These are phyloP conservation scores for Cantharis rustica DNA, from an alignment of 2,888 invertebrate species.

Conservation along the genomic window DNA sequence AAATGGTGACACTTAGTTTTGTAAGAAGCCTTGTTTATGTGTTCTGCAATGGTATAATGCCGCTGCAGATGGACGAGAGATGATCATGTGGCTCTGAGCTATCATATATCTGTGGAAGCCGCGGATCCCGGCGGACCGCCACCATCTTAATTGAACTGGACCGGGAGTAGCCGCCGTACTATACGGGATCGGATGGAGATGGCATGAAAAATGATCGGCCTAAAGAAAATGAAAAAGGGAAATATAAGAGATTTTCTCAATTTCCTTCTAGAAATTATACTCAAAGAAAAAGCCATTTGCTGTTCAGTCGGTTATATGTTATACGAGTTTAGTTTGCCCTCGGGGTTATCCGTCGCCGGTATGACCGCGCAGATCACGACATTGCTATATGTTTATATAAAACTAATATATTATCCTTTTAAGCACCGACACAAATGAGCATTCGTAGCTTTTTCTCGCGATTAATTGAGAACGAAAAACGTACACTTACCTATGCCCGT, in stretches of 20 bases:
- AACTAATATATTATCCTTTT: conserved; percentile 31
- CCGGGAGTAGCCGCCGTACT: conserved; percentile 44
- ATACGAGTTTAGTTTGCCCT: conserved; percentile 38
- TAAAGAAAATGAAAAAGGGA: conserved; percentile 56
- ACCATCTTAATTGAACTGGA: conserved; percentile 57
- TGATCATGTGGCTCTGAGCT: conserved; percentile 39
- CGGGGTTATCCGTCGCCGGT: conserved; percentile 34
- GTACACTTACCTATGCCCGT: no score
- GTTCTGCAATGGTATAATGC: conserved; percentile 27
- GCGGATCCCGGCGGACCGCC: conserved; percentile 49
- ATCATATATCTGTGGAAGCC: conserved; percentile 43
- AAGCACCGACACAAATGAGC: conserved; percentile 9
- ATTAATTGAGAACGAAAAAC: no score
- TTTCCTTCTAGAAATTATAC: conserved; percentile 57
- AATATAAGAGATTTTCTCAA: conserved; percentile 58
- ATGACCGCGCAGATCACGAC: conserved; percentile 35
- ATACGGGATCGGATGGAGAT: conserved; percentile 52
- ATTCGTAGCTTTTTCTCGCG: background rate
- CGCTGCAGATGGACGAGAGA: conserved; percentile 37
- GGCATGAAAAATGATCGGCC: conserved; percentile 59
- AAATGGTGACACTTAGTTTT: conserved; percentile 12
- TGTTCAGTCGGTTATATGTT: conserved; percentile 46
- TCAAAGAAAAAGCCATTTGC: conserved; percentile 52
- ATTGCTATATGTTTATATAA: conserved; percentile 34
- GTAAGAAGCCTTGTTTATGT: conserved; percentile 28